These are phyloP conservation scores for Pristionchus japonicus DNA, from an alignment of 2,888 invertebrate genomes.

Conservation along the genomic window DNA sequence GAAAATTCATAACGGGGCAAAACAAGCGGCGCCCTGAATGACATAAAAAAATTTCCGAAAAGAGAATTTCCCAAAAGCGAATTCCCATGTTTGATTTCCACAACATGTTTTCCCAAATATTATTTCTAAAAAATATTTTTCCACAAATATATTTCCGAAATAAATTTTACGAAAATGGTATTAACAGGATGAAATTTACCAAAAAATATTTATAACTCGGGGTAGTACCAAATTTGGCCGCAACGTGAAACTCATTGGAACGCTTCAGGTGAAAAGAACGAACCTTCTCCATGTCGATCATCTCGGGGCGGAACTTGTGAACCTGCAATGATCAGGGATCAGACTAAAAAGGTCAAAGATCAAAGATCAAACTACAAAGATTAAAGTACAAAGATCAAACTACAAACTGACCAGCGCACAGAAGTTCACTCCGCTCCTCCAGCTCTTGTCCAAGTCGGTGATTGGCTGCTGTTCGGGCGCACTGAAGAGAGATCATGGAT, in stretches of 20 bases:
- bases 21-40: no score
- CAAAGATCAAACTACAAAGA: neutral
- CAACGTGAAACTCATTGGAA: neutral
- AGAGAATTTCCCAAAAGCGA: no score
- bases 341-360: neutral
- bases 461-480: conserved; percentile 51
- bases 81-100: no score
- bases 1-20: no score
- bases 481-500: conserved; percentile 12
- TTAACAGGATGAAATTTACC: neutral
- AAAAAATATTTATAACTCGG: no score
- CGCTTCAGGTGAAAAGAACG: neutral
- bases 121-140: no score
- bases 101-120: no score
- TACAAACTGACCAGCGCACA: conserved; percentile 62
- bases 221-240: neutral
- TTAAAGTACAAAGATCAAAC: neutral
- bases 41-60: no score
- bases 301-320: conserved; percentile 63
- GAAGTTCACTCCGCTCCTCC: conserved; percentile 74
- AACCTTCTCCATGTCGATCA: conserved; percentile 70
- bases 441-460: conserved; percentile 73
- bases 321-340: conserved; percentile 33
- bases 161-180: no score
- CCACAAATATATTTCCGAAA: no score